phyloP scores from a whole-genome alignment of 2,888 invertebrate genomes.

The Plemyria rubiginata region DNA sequence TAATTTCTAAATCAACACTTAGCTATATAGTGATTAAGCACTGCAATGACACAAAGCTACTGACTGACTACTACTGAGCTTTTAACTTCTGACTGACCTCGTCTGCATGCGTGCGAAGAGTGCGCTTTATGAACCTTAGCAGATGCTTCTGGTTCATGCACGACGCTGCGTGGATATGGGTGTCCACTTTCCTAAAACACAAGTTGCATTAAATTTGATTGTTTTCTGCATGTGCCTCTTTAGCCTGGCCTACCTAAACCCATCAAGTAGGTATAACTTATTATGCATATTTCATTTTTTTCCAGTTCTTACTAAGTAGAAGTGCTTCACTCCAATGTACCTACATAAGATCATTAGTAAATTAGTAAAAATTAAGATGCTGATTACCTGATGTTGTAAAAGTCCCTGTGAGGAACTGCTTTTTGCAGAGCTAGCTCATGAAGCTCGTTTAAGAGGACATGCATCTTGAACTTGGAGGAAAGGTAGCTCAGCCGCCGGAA shows the following conservation, averaged over 20 bases:
- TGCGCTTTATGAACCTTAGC: conserved; percentile 98
- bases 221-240: no score
- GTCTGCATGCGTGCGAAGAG: conserved; percentile 92
- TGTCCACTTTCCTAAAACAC: conserved; percentile 91
- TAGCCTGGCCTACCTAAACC: no score
- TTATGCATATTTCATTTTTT: no score
- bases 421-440: conserved; percentile 97
- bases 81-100: conserved; percentile 83
- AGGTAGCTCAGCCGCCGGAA: conserved; percentile 96
- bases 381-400: conserved; percentile 95
- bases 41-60: no score
- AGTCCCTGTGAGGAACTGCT: conserved; percentile 97
- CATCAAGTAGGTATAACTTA: no score
- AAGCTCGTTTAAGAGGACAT: conserved; percentile 96
- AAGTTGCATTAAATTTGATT: neutral
- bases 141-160: conserved; percentile 99
- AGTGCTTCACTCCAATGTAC: no score
- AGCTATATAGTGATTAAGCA: no score
- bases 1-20: no score
- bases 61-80: no score
- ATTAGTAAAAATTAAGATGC: neutral
- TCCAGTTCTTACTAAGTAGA: neutral
- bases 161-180: conserved; percentile 98
- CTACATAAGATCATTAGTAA: no score
- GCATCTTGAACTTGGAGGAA: conserved; percentile 97